A percentile compares a stretch with the other conserved stretches of the same genome.
These are phyloP conservation scores for Dendroctonus ponderosae DNA, from an alignment of 1,140 invertebrate genomes.

Conservation along the genomic window DNA sequence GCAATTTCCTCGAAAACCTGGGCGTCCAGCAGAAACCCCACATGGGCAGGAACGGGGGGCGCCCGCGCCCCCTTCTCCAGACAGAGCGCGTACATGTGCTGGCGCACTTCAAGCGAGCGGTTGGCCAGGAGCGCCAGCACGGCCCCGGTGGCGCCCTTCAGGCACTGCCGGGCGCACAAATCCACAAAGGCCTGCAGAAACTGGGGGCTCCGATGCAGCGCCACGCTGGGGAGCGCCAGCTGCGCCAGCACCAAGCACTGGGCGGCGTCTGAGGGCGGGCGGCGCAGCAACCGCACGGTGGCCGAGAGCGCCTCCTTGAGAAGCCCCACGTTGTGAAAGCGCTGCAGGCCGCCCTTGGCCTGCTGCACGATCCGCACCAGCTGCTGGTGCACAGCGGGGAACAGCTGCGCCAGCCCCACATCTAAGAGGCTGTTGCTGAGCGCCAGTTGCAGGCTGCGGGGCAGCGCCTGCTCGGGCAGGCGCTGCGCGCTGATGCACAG, in stretches of 20 bases:
- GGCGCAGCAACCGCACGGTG: conserved; percentile 38
- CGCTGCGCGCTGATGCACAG: conserved; percentile 41
- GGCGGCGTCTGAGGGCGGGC: conserved; percentile 40
- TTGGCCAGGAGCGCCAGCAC: conserved; percentile 53
- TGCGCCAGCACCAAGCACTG: conserved; percentile 50
- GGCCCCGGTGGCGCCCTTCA: conserved; percentile 1
- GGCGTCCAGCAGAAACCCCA: conserved; percentile 57
- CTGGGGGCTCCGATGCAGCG: conserved; percentile 53
- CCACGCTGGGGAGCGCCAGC: conserved; percentile 52
- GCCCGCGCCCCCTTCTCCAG: conserved; percentile 49
- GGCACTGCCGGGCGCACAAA: conserved; percentile 29
- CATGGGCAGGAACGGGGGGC: conserved; percentile 48
- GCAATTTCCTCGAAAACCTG: conserved; percentile 63
- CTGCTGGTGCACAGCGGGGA: conserved; percentile 46
- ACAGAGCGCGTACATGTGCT: conserved; percentile 52
- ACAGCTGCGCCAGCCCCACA: conserved; percentile 44
- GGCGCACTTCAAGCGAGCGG: conserved; percentile 47
- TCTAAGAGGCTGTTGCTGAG: conserved; percentile 46
- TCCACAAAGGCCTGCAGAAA: conserved; percentile 46
- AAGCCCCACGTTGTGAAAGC: neutral
- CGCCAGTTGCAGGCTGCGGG: conserved; percentile 47
- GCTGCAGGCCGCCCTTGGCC: neutral
- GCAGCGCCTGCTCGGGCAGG: conserved; percentile 42
- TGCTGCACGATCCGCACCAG: conserved; percentile 44
- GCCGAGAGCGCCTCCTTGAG: neutral